These are phyloP conservation scores for Amblyteles armatorius DNA, from an alignment of 2,888 invertebrate species.

Conservation along the genomic window DNA sequence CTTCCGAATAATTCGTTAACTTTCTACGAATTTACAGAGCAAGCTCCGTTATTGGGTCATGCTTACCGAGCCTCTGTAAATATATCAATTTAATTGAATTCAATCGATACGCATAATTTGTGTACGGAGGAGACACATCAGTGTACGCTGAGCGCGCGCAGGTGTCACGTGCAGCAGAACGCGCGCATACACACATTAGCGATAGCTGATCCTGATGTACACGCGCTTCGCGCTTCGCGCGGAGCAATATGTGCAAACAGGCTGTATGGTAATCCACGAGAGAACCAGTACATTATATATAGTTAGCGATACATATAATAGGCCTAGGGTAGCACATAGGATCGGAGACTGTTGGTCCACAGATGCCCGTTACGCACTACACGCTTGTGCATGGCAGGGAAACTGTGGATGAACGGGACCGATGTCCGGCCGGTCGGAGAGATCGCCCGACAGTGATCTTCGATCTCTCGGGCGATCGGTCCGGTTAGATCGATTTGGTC, in stretches of 20 bases:
- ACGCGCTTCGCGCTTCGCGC: slow-evolving; percentile 9
- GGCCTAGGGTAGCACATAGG: not conserved
- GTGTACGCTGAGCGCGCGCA: not conserved
- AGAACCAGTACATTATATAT: slow-evolving; percentile 3
- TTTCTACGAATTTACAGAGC: not conserved
- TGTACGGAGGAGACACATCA: not conserved
- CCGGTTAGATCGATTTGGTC: slow-evolving; percentile 72
- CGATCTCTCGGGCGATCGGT: slow-evolving; percentile 55
- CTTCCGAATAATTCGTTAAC: not conserved
- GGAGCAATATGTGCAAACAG: slow-evolving; percentile 10
- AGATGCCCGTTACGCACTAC: slow-evolving; percentile 26
- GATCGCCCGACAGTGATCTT: slow-evolving; percentile 53
- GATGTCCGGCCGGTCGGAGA: slow-evolving; percentile 24
- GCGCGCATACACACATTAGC: slow-evolving; percentile 45
- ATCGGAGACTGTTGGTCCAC: slow-evolving; percentile 21
- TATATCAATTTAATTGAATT: not conserved
- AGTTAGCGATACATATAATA: slow-evolving; percentile 10
- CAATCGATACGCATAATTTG: not conserved
- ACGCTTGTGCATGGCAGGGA: slow-evolving; percentile 10
- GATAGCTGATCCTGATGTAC: slow-evolving; percentile 31
- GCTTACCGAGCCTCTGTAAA: not conserved
- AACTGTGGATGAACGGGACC: slow-evolving; percentile 38
- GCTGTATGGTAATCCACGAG: not conserved
- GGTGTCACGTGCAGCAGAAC: slow-evolving; percentile 14
- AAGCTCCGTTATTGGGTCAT: not conserved